phyloP scores from a whole-genome alignment of 2,888 invertebrate genomes.

The Leptopilina myrica region DNA sequence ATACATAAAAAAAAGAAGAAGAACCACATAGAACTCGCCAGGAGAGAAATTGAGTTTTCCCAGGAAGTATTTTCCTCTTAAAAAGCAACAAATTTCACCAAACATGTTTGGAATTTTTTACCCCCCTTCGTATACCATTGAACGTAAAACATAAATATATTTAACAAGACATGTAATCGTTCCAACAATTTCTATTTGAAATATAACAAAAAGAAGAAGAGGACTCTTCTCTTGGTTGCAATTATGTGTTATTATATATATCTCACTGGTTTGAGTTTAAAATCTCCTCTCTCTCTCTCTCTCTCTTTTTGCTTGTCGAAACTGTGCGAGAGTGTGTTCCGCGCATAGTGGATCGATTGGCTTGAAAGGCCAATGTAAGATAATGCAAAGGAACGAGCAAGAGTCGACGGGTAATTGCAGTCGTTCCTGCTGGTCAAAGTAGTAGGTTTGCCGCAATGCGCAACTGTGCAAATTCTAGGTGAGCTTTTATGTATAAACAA shows the following conservation, averaged over 20 bases:
- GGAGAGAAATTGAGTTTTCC: background rate
- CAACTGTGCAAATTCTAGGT: slow-evolving; percentile 54
- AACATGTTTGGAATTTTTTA: no score
- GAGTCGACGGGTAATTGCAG: slow-evolving; percentile 50
- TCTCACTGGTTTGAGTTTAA: slow-evolving; percentile 23
- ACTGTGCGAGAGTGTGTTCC: no score
- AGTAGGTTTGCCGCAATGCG: slow-evolving; percentile 55
- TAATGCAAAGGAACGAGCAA: slow-evolving; percentile 20
- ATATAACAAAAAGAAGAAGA: slow-evolving; percentile 28
- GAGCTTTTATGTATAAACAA: slow-evolving; percentile 1
- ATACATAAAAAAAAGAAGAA: no score
- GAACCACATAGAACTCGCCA: no score
- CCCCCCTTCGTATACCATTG: background rate
- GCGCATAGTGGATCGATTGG: slow-evolving; percentile 46
- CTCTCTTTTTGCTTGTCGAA: background rate
- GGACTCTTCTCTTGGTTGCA: slow-evolving; percentile 4
- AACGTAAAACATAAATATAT: background rate
- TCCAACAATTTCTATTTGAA: slow-evolving; percentile 6
- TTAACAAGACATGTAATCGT: slow-evolving; percentile 22
- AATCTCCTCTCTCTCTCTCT: slow-evolving; percentile 1
- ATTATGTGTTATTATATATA: slow-evolving; percentile 34
- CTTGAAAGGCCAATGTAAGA: slow-evolving; percentile 41
- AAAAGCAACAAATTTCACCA: no score
- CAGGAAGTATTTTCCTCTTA: background rate
- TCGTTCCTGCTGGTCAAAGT: slow-evolving; percentile 45